Base-by-base conservation (phyloP, 1,140 invertebrate genomes). In the Lordiphosa mommai region DNA sequence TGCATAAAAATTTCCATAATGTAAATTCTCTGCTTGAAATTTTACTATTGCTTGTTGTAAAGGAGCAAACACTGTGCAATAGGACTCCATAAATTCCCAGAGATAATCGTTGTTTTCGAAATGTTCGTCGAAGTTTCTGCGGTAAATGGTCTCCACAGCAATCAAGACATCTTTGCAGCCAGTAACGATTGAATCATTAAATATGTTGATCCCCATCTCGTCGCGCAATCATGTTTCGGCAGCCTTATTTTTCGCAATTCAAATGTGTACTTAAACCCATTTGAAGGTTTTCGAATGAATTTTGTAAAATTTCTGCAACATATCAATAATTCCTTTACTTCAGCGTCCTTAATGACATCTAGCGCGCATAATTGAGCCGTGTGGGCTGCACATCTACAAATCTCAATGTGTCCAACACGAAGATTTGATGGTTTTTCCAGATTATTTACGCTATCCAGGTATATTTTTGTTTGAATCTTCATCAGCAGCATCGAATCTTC, bases 1-100 rank as follows among this genome's bases (percentile, higher is more conserved):
- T 3, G 44, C 44, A 27, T 48, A 48, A 48, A 48, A 48, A 30
- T 48, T 48, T 30, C 44, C 29, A 16, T 48, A 48, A 33, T 48
- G 44, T 16, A 48, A 32, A 30, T 48, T 23, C 23, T 48, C 44
- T 12, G 29, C 44, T 30, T 48, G 44, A 32, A n/a, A n/a, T n/a
- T n/a, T n/a, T n/a, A n/a, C n/a, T n/a, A n/a, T n/a, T n/a, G n/a
- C n/a, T n/a, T n/a, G 4, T 16, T 48, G 27, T 10, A 48, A 34
- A 9, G 27, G 44, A 30, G 6, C 7, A 12, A 48, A 48, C 3
- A 30, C 44, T 10, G 7, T 12, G 29, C n/a, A n/a, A n/a, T n/a
- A n/a, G n/a, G n/a, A n/a, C n/a, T n/a, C n/a, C n/a, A n/a, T n/a
- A n/a, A n/a, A 48, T 2, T 48, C 44, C 44, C 44, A 48, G 32